Conservation (phyloP, 2,888 invertebrate species). For the Eulithis testata region DNA sequence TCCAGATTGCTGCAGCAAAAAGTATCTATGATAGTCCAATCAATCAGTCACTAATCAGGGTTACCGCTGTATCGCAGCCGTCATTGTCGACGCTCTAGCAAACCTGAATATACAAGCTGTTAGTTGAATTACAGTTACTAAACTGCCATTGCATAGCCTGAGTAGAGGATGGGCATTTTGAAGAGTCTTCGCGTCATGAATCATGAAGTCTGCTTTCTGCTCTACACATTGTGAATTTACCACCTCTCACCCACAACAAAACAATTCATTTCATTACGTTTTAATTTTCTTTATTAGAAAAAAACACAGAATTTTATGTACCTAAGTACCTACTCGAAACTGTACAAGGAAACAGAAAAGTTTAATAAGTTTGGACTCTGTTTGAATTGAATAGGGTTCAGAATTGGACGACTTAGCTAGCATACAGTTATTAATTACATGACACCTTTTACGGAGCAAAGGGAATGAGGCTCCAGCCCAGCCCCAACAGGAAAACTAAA, state of each 20-base stretch:
- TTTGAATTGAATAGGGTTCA: constrained; percentile 4
- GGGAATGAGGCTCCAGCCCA: constrained; percentile 8
- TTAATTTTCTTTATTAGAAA: neutral
- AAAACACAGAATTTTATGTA: neutral
- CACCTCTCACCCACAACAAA: neutral
- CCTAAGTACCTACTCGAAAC: neutral
- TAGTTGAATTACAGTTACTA: no score
- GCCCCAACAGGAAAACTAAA: constrained; percentile 23
- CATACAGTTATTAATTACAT: neutral
- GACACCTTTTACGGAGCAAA: constrained; percentile 11
- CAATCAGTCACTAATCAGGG: no score
- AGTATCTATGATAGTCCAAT: no score
- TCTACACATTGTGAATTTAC: no score
- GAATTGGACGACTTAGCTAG: neutral
- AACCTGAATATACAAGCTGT: no score
- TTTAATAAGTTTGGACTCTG: neutral
- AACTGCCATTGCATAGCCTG: no score
- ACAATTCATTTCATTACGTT: neutral
- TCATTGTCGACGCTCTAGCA: neutral
- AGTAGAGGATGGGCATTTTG: no score
- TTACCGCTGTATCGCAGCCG: no score
- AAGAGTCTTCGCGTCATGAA: no score
- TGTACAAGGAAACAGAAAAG: neutral
- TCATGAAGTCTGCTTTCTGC: no score
- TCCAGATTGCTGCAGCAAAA: no score